Evolutionary conservation across 2,888 invertebrate species (phyloP), one percentile per base, ranked within the genome.

Genomic region (Chloroclystis v-ata): DNA sequence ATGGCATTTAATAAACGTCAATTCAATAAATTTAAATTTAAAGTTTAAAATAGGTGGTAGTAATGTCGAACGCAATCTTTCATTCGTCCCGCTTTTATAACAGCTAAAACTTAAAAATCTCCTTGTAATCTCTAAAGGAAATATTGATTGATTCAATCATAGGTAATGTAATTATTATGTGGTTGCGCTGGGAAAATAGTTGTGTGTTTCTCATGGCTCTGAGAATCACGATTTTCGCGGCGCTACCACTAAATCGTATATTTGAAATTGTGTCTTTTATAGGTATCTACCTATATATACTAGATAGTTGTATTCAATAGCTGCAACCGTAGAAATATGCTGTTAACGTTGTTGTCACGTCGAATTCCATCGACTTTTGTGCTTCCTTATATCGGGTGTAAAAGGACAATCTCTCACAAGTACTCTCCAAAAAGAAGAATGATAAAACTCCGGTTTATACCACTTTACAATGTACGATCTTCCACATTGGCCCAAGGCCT

Each of bases 261-360:
- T 62, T 60, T 59, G 50, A 56, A 62, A 60, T 59, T 61, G 56
- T 59, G 59, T 62, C 59, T 57, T 57, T 59, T 52, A 55, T 55
- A 49, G 49, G 56, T 56, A 44, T n/a, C 7, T 38, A 38, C 37
- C 14, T 43, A 43, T 43, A 46, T 49, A 50, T 44, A 47, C 57
- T 53, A 50, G 43, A 60, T 64, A 65, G 60, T 61, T 53, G 55
- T 63, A 63, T 61, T 56, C 53, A 52, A 63, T 61, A 62, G 53
- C 52, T 57, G 48, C 63, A 46, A 55, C 59, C 52, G 56, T 60
- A 61, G 55, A 49, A 41, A 44, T 52, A 49, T 47, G 53, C 50
- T 53, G 49, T 56, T 25, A 35, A 40, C 25, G 39, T 47, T 47
- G 40, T 47, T 47, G 35, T 43, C 29, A 46, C 54, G 56, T 52